phyloP scores from a whole-genome alignment of 2,113 vertebrate genomes.

The Silurus asotus region DNA sequence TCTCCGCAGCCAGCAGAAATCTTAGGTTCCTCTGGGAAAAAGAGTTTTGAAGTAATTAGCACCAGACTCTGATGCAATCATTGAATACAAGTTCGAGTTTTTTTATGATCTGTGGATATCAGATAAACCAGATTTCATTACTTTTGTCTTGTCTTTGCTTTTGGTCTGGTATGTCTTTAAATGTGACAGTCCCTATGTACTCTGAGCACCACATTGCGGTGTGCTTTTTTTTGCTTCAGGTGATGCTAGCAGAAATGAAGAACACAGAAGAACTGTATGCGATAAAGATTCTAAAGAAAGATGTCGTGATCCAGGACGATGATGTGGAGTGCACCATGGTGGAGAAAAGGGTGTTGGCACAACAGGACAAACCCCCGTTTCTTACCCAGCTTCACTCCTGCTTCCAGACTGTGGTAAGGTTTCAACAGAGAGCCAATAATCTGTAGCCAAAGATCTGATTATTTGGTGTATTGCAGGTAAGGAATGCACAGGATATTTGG shows the following conservation, averaged over 20 bases:
- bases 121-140: neutral
- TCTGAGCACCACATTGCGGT: neutral
- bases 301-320: conserved; percentile 96
- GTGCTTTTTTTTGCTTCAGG: conserved; percentile 66
- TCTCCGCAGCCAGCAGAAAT: neutral
- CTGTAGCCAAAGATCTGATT: neutral
- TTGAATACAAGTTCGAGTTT: neutral
- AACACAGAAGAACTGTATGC: conserved; percentile 84
- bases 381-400: conserved; percentile 93
- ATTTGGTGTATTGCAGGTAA: neutral
- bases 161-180: neutral
- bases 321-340: conserved; percentile 97
- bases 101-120: neutral
- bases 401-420: conserved; percentile 92
- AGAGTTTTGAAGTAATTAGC: neutral
- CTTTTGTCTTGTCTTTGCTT: neutral
- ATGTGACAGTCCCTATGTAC: neutral
- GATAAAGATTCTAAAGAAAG: conserved; percentile 94
- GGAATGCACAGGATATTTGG: neutral
- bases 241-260: conserved; percentile 94
- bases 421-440: neutral
- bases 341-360: conserved; percentile 90
- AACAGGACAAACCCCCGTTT: conserved; percentile 87
- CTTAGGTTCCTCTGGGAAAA: neutral
- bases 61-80: neutral